Evolutionary conservation across 2,888 invertebrate species (phyloP), one percentile per base, ranked within the genome.

Genomic region (Mactromeris polynyma): DNA sequence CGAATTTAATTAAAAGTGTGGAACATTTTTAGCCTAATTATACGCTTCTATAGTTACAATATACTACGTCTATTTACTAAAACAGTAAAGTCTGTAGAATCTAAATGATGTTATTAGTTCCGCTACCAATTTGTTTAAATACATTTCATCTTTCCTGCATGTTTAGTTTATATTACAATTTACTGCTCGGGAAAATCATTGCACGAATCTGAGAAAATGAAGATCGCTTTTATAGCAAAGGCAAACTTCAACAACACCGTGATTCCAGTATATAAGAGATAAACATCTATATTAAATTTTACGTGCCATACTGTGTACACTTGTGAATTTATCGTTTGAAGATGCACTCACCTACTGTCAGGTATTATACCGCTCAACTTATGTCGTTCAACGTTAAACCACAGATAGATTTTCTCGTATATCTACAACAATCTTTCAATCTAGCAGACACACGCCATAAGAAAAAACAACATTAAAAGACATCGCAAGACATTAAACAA

Each of bases 251-350:
- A 73, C 73, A 73, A 73, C 17, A 17, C 73, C 14, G 73, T 17
- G 33, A 73, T 73, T 3, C 36, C 36, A 33, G 73, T 36, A 19
- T 73, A 73, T 36, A 36, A 33, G 14, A 73, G 73, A 73, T 73
- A 36, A 17, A 33, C 26, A 73, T 73, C 73, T 73, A 19, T 36
- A 73, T 73, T 73, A 33, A 36, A 73, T 33, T 73, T 73, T 33
- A 73, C 36, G 26, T 73, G 73, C 19, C 73, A 36, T 33, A 73
- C 73, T 73, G 73, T 36, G 73, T 11, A 33, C 73, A 33, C 73
- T 73, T 33, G 73, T 73, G 33, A 73, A 73, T 36, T 17, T 73
- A 73, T 17, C 36, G 73, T 73, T 73, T 73, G 73, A 73, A 33
- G 73, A 73, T 73, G 73, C 73, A 33, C 17, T 36, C 19, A 73